Conservation (phyloP, 1,140 invertebrate species). For the Hycleus cichorii region DNA sequence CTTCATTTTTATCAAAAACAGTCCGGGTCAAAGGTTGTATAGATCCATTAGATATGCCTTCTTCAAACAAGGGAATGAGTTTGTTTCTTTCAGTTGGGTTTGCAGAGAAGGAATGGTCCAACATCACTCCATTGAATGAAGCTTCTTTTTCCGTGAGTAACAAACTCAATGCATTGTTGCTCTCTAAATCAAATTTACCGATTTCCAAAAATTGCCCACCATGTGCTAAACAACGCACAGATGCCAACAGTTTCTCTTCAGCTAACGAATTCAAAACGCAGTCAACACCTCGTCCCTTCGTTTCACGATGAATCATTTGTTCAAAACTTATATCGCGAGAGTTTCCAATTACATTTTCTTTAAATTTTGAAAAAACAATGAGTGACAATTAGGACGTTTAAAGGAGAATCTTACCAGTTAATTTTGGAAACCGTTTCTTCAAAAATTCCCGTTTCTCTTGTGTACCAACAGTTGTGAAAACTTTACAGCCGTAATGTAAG, state of each 20-base stretch:
- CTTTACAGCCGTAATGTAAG: slow-evolving; percentile 57
- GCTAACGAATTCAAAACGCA: too few relatives aligned
- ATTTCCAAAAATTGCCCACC: slow-evolving; percentile 46
- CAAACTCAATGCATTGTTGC: slow-evolving; percentile 59
- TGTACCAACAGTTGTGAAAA: slow-evolving; percentile 70
- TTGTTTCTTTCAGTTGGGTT: slow-evolving; percentile 28
- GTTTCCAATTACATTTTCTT: slow-evolving; percentile 42
- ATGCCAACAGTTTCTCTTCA: too few relatives aligned
- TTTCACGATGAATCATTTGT: too few relatives aligned
- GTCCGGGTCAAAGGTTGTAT: slow-evolving; percentile 77
- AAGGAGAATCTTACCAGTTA: slow-evolving; percentile 33
- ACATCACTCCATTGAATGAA: slow-evolving; percentile 80
- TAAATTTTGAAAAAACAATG: slow-evolving; percentile 33
- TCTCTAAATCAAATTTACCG: slow-evolving; percentile 48
- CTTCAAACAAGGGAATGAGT: slow-evolving; percentile 51
- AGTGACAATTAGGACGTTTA: too few relatives aligned
- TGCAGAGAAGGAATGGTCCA: slow-evolving; percentile 57
- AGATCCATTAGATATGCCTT: slow-evolving; percentile 78
- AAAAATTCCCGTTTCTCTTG: slow-evolving; percentile 69
- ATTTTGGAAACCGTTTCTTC: slow-evolving; percentile 57
- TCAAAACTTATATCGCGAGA: too few relatives aligned
- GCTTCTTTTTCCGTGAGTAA: slow-evolving; percentile 74
- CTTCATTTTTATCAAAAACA: slow-evolving; percentile 52
- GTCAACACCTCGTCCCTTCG: too few relatives aligned
- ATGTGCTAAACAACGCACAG: too few relatives aligned